phyloP scores from a whole-genome alignment of 2,113 vertebrate genomes.

The Seriola rivoliana region DNA sequence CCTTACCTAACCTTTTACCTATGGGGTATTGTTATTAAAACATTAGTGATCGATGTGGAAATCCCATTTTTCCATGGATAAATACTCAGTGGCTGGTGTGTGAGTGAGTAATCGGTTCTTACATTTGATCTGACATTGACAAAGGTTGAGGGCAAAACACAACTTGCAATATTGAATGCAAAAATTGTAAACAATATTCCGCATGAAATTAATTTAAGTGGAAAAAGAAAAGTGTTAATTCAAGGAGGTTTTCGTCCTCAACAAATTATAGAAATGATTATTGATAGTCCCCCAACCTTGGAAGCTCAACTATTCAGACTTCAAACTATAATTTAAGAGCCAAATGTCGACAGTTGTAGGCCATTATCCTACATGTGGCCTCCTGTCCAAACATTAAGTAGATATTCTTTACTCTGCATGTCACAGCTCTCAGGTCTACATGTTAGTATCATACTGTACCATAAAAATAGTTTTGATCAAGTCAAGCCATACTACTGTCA shows the following conservation, averaged over 20 bases:
- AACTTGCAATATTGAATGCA: neutral
- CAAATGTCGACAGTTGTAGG: too few relatives aligned
- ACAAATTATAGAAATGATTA: neutral
- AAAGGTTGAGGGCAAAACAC: neutral
- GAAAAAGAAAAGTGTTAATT: neutral
- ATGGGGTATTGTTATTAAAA: constrained; percentile 31
- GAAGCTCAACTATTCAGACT: too few relatives aligned
- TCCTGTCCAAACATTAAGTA: too few relatives aligned
- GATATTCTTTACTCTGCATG: too few relatives aligned
- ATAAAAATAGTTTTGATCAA: neutral
- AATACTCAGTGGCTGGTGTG: neutral
- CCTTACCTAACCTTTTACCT: too few relatives aligned
- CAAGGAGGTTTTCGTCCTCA: neutral
- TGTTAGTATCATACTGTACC: too few relatives aligned
- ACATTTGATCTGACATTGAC: constrained; percentile 22
- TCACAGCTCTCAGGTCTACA: too few relatives aligned
- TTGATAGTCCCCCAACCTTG: neutral
- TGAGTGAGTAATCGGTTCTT: neutral
- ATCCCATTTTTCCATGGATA: constrained; percentile 19
- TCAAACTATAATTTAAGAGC: too few relatives aligned
- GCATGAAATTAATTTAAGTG: neutral
- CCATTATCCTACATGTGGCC: too few relatives aligned
- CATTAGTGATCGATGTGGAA: constrained; percentile 36
- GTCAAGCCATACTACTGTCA: too few relatives aligned
- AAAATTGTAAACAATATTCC: neutral